Evolutionary conservation across 2,888 invertebrate species (phyloP).

Genomic region (Dolichopus griseipennis): DNA sequence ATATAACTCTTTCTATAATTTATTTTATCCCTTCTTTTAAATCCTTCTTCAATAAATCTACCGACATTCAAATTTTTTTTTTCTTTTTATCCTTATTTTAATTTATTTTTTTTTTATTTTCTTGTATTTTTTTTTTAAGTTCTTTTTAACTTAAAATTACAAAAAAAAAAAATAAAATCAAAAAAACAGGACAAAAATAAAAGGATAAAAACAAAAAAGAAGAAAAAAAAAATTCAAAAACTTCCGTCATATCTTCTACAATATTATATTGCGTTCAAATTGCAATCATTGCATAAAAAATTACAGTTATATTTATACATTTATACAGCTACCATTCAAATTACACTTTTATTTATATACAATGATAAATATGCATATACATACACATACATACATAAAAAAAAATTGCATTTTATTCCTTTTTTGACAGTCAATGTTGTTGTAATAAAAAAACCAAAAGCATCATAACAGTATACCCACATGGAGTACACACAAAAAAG

Average conservation of each 20-base stretch:
- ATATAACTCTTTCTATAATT: too few relatives aligned
- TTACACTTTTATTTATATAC: too few relatives aligned
- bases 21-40: background rate
- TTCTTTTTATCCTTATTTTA: background rate
- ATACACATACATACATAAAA: background rate
- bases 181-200: too few relatives aligned
- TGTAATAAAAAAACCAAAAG: background rate
- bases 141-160: too few relatives aligned
- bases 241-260: background rate
- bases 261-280: slow-evolving; percentile 3
- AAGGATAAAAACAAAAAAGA: background rate
- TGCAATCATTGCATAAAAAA: background rate
- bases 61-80: background rate
- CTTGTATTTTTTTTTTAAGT: too few relatives aligned
- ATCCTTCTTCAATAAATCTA: background rate
- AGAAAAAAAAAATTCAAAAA: background rate
- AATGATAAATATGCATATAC: too few relatives aligned
- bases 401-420: background rate
- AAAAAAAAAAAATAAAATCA: too few relatives aligned
- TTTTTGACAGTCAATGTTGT: too few relatives aligned
- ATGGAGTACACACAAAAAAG: background rate
- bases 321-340: background rate
- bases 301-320: background rate
- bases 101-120: background rate
- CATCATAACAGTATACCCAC: background rate